phyloP scores from a whole-genome alignment of 2,797 vertebrate genomes.

The Crax fasciolata region DNA sequence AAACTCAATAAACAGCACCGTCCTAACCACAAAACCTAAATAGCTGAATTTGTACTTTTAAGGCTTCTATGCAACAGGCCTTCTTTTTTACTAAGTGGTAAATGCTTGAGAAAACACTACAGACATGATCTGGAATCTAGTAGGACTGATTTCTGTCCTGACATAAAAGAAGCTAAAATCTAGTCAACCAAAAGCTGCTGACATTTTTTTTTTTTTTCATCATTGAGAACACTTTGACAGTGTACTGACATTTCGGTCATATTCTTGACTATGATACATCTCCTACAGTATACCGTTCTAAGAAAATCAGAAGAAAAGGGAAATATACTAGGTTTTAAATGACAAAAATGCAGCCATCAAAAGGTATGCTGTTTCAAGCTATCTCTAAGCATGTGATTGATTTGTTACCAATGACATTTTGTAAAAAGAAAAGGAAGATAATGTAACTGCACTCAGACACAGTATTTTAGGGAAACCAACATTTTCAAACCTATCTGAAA shows the following conservation, averaged over 20 bases:
- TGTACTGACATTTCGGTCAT: neutral
- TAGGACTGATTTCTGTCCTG: neutral
- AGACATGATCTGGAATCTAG: slow-evolving; percentile 36
- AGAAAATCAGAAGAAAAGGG: slow-evolving; percentile 35
- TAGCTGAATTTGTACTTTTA: slow-evolving; percentile 23
- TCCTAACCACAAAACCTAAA: slow-evolving; percentile 73
- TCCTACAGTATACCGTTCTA: neutral
- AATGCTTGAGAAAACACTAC: slow-evolving; percentile 29
- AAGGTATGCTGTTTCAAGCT: neutral
- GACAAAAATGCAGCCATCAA: neutral
- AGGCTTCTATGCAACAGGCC: slow-evolving; percentile 37
- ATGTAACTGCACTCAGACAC: neutral
- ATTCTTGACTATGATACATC: neutral
- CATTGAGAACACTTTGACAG: slow-evolving; percentile 15
- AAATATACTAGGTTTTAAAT: neutral
- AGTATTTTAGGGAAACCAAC: neutral
- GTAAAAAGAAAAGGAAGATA: neutral
- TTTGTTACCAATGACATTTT: neutral
- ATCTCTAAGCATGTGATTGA: neutral
- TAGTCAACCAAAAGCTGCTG: slow-evolving; percentile 32
- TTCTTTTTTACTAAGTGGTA: slow-evolving; percentile 55
- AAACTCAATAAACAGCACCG: slow-evolving; percentile 64
- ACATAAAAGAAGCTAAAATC: slow-evolving; percentile 44
- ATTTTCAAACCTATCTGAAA: neutral
- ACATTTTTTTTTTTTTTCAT: neutral